Base-by-base conservation (phyloP, 2,888 invertebrate genomes). In the Xestia ashworthii region DNA sequence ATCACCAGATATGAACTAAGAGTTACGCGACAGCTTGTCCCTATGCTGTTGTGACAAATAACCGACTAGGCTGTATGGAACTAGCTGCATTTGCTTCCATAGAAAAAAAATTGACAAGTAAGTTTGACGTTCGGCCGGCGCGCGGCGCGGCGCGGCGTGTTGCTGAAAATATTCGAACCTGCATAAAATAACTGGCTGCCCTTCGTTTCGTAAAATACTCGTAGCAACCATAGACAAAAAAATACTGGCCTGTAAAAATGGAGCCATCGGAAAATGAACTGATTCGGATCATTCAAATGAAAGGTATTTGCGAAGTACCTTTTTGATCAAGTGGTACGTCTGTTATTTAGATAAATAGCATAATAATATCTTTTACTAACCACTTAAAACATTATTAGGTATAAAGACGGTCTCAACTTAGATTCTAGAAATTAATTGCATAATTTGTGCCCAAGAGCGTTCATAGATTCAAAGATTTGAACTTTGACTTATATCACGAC, bases 1-100 rank as follows among this genome's bases (percentile, higher is more conserved):
- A 96, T 96, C 95, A 94, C 93, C 95, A 94, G 96, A 96, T 96
- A 96, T 84, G 87, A 89, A 74, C 85, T 79, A 89, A 93, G 92
- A 94, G 91, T 94, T 93, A 94, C 92, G 90, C 91, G 88, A 84
- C 87, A 89, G 87, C 85, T 79, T 84, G 80, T 78, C 71, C 65
- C 60, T 65, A 19, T 66, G 71, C 53, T 53, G 81, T 78, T 74
- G 75, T 81, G 83, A 85, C 86, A 76, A 83, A 85, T 85, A 76
- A 55, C 67, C 41, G n/a, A 78, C 72, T 77, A 82, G 64, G 65
- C 75, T 73, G 53, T 71, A 60, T 55, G 60, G 65, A 55, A 3
- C 38, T 58, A 64, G 64, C 14, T 53, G 41, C 25, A 22, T 48
- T 48, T 48, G 50, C 16, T 32, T 19, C 14, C n/a, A n/a, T 48